A percentile compares a stretch with the other conserved stretches of the same genome.
phyloP scores from a whole-genome alignment of 2,888 invertebrate genomes.

The Catocala sponsa region DNA sequence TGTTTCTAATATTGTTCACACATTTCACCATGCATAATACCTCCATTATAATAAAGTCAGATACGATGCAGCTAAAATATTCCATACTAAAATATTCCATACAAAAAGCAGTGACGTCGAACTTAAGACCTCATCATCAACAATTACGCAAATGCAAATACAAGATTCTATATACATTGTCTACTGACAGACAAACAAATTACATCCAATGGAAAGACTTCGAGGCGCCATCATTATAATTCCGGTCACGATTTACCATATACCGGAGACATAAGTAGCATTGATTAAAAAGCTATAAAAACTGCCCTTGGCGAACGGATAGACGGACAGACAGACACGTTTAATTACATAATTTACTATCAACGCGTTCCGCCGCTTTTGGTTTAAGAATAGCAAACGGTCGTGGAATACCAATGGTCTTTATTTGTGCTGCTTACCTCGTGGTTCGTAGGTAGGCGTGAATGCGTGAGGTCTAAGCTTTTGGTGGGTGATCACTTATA shows the following conservation, averaged over 20 bases:
- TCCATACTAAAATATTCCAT: too few species aligned
- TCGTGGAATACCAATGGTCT: slow-evolving; percentile 11
- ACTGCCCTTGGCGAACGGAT: slow-evolving; percentile 61
- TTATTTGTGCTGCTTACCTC: not conserved
- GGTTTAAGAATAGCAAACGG: slow-evolving; percentile 32
- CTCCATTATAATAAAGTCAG: too few species aligned
- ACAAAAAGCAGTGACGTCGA: too few species aligned
- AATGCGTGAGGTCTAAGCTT: too few species aligned
- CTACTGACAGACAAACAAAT: slow-evolving; percentile 20
- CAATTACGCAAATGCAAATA: too few species aligned
- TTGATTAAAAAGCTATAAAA: slow-evolving; percentile 73
- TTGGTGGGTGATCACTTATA: too few species aligned
- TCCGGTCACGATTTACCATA: slow-evolving; percentile 36
- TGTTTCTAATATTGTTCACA: too few species aligned
- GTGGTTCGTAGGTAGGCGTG: too few species aligned
- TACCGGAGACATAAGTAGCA: slow-evolving; percentile 59
- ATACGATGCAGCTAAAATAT: too few species aligned
- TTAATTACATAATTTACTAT: slow-evolving; percentile 45
- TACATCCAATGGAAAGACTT: slow-evolving; percentile 19
- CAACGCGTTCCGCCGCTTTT: slow-evolving; percentile 25
- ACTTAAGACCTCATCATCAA: too few species aligned
- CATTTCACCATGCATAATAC: too few species aligned
- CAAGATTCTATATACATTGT: too few species aligned
- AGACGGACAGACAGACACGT: slow-evolving; percentile 17
- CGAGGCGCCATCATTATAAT: slow-evolving; percentile 46